These are phyloP conservation scores for Channa maculata DNA, from an alignment of 2,113 vertebrate genomes.

Conservation along the genomic window DNA sequence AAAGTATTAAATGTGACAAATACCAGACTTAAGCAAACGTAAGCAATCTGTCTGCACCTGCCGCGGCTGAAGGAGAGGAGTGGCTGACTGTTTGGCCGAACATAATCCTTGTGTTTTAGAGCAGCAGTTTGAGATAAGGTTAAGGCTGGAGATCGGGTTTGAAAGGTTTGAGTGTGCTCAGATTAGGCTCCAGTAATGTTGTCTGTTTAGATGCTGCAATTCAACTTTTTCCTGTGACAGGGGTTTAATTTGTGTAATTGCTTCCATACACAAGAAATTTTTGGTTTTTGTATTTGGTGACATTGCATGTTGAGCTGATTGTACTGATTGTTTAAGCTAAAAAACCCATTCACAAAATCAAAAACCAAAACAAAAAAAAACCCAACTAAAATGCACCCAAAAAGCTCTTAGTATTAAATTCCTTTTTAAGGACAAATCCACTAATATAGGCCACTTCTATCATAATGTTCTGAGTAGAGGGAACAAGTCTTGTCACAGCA, in stretches of 20 bases:
- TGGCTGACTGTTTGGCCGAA: too few species aligned
- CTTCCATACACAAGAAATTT: background rate
- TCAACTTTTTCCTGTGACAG: background rate
- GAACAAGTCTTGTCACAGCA: background rate
- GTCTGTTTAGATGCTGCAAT: background rate
- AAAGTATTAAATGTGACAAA: too few species aligned
- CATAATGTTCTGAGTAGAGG: background rate
- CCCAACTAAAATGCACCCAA: background rate
- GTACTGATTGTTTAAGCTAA: background rate
- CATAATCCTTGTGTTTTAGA: too few species aligned
- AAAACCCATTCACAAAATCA: background rate
- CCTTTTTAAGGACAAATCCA: background rate
- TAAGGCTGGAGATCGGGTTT: too few species aligned
- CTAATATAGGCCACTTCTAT: background rate
- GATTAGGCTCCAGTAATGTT: background rate
- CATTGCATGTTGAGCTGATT: background rate
- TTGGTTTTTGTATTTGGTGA: constrained; percentile 12
- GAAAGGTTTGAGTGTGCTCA: too few species aligned
- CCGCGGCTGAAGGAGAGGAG: too few species aligned
- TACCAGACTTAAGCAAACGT: too few species aligned
- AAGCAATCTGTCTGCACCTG: too few species aligned
- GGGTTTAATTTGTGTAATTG: constrained; percentile 11
- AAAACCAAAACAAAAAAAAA: background rate
- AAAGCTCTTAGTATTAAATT: background rate
- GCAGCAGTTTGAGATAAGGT: too few species aligned